Base-by-base conservation (phyloP, 2,113 vertebrate species). In the Cariama cristata region DNA sequence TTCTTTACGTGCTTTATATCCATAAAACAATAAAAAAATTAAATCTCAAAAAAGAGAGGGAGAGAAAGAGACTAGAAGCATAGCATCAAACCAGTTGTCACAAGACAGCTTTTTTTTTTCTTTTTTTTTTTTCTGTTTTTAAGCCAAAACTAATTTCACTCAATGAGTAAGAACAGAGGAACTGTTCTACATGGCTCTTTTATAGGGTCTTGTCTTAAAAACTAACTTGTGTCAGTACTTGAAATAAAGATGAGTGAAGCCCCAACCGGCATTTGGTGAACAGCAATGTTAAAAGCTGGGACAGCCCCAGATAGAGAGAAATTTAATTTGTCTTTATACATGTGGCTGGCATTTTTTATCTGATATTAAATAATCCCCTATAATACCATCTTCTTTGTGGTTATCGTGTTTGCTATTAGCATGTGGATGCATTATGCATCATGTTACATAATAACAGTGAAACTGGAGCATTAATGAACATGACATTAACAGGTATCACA, bases 1-100 rank as follows among this genome's bases (percentile, higher is more conserved):
- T 91, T 79, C 12, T 22, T 86, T 73, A 76, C 93, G 79, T 71
- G 44, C 11, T 91, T 90, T 82, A 85, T 66, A 88, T 47, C 23
- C 67, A 88, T 85, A 69, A 94, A 96, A 63, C 13, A 79, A 89
- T 75, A 71, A 90, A 68, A 52, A 72, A 91, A 52, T 40, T 79
- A 28, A 81, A 75, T 66, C 47, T 63, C 24, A 69, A 18, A 71
- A 53, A 7, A 9, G 38, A 26, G 20, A n/a, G 6, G 3, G 12
- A 38, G 7, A 42, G 4, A 60, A 59, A 60, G 8, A 71, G 15
- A 63, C 7, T 56, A 28, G 38, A 69, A 67, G 6, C 7, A 52
- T 4, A 72, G 8, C 3, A 66, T 6, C 2, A 62, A 81, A 42
- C 2, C 3, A 59, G 14, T 56, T 56, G 71, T 47, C 59, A 77